Evolutionary conservation across 23 tunicate genomes (phyloP).

Genomic region (Aplidium turbinatum): DNA sequence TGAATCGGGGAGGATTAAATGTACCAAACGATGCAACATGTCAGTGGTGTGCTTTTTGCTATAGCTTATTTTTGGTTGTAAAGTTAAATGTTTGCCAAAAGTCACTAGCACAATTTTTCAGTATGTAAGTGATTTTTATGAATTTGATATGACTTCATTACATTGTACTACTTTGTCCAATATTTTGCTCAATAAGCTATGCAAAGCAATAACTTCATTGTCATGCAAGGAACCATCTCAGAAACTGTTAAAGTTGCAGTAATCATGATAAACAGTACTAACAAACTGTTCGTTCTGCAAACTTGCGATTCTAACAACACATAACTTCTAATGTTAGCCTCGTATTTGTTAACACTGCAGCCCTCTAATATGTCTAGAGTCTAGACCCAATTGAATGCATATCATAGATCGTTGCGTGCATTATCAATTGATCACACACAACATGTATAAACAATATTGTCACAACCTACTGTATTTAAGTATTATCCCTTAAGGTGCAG

Average conservation of each 20-base stretch:
- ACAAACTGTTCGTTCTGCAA: no score
- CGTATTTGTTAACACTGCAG: no score
- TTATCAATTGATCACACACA: no score
- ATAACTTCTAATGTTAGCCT: no score
- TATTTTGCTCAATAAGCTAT: constrained; percentile 2
- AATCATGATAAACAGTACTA: not conserved
- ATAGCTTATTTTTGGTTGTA: not conserved
- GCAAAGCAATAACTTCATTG: not conserved
- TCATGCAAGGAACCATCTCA: not conserved
- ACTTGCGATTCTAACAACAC: no score
- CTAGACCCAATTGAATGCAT: no score
- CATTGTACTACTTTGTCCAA: constrained; percentile 3
- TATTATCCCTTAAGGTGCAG: no score
- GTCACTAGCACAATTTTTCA: constrained; percentile 1
- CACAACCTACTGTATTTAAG: no score
- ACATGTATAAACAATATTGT: no score
- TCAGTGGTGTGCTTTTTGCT: constrained; percentile 13
- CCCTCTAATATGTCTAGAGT: no score
- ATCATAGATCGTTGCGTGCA: no score
- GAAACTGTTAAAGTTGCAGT: not conserved
- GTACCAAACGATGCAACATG: constrained; percentile 9
- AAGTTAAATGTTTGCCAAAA: not conserved
- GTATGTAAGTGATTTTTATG: not conserved
- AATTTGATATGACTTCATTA: not conserved
- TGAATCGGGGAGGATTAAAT: not conserved